These are phyloP conservation scores for Thumatha senex DNA, from an alignment of 2,888 invertebrate genomes.

Conservation along the genomic window DNA sequence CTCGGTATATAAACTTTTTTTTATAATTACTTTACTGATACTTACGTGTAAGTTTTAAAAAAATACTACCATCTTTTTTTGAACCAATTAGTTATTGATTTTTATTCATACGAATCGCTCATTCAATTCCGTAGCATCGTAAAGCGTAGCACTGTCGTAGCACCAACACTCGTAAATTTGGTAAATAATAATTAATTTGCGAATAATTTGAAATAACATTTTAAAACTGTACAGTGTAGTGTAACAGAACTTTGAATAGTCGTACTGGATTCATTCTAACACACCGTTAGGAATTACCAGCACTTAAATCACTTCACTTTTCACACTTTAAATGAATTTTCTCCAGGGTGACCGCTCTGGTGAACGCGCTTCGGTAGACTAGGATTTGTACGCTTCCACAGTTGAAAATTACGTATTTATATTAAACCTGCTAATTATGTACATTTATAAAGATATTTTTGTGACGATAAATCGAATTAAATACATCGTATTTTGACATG, in stretches of 20 bases:
- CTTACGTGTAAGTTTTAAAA: not conserved
- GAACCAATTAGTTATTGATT: constrained; percentile 1
- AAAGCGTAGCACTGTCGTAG: constrained; percentile 58
- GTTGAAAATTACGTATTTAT: constrained; percentile 62
- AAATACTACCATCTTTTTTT: not conserved
- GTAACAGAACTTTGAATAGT: constrained; percentile 44
- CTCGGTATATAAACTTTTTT: too few species aligned
- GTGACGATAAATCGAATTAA: constrained; percentile 45
- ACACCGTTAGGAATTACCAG: constrained; percentile 70
- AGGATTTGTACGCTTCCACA: constrained; percentile 37
- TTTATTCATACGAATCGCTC: constrained; percentile 7
- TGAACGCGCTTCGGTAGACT: constrained; percentile 62
- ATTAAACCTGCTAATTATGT: constrained; percentile 68
- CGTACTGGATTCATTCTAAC: constrained; percentile 72
- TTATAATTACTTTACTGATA: too few species aligned
- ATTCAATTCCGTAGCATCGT: constrained; percentile 40
- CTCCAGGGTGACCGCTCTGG: constrained; percentile 63
- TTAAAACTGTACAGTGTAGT: constrained; percentile 34
- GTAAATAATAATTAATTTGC: constrained; percentile 13
- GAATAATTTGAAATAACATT: constrained; percentile 21
- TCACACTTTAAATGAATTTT: constrained; percentile 48
- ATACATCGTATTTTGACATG: constrained; percentile 38
- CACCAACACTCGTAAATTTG: constrained; percentile 38
- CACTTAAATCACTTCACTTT: constrained; percentile 62
- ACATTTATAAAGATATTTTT: constrained; percentile 55